Conservation (phyloP, 2,797 vertebrate genomes). For the Morelia viridis region DNA sequence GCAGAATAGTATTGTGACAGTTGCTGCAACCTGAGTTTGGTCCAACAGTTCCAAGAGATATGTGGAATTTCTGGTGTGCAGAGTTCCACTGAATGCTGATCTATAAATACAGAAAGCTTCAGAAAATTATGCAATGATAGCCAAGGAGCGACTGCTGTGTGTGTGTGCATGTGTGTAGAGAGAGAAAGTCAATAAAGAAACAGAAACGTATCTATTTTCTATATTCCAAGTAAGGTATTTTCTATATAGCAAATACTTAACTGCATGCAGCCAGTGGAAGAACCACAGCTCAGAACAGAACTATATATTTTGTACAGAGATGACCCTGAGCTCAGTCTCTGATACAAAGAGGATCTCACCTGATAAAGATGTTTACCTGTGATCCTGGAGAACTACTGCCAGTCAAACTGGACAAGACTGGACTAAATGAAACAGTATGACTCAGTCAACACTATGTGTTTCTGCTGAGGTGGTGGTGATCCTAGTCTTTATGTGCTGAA, state of each 20-base stretch:
- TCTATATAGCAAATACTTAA: neutral
- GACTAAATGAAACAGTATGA: neutral
- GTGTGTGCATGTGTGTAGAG: neutral
- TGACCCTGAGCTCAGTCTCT: neutral
- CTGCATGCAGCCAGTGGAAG: neutral
- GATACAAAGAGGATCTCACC: neutral
- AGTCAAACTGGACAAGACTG: neutral
- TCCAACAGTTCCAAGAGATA: conserved; percentile 95
- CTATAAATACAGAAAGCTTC: conserved; percentile 68
- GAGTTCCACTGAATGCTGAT: conserved; percentile 99
- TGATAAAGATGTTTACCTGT: neutral
- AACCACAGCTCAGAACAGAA: neutral
- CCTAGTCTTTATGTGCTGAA: neutral
- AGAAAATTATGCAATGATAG: conserved; percentile 40
- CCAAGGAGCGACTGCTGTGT: neutral
- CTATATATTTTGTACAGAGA: neutral
- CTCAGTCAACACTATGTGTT: neutral
- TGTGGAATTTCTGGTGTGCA: conserved; percentile 89
- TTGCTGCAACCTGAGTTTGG: conserved; percentile 99
- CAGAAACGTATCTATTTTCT: neutral
- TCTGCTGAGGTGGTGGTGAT: neutral
- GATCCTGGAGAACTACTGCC: neutral
- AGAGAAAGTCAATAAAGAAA: neutral
- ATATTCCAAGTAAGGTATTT: neutral
- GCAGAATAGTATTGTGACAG: conserved; percentile 99